Base-by-base conservation (phyloP, 2,113 vertebrate species). In the Zapus hudsonius region DNA sequence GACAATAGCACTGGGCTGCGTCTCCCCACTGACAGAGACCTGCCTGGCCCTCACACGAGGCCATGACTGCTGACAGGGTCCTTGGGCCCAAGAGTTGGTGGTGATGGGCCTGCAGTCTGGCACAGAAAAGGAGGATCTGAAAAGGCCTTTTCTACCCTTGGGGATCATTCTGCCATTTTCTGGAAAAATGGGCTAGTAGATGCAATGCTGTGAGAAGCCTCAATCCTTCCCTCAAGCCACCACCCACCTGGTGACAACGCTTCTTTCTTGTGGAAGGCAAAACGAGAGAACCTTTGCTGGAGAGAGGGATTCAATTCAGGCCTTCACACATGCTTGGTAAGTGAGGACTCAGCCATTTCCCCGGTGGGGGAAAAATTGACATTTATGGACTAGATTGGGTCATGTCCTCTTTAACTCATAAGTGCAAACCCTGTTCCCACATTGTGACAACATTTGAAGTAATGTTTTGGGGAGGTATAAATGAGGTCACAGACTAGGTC, bases 1-100 rank as follows among this genome's bases (percentile, higher is more conserved):
- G 3, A 3, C 40, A 20, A 31, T 42, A 36, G 63, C 33, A n/a
- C n/a, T 63, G 67, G 81, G 42, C 42, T 52, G 33, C 9, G 2
- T 63, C 61, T 25, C 61, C 23, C 5, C 25, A 27, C 61, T 63
- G 57, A 15, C 22, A n/a, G n/a, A n/a, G n/a, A n/a, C 16, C 16
- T 2, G 4, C 22, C 15, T 47, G 0, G 10, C 36, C n/a, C 63
- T 73, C 66, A 20, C 47, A 1, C 1, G 25, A 20, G 16, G 15
- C 7, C 40, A 42, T 2, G 3, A 6, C 55, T n/a, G 29, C 69
- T 72, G 57, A 69, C 29, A 25, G 33, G 76, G 57, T 11, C 75
- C 55, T 31, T 11, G 44, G 33, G 42, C 10, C 23, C 22, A 5
- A 29, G 4, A 31, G 27, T 31, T 31, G 17, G n/a, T 0, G 23